These are phyloP conservation scores for Cyprinodon brontotheroides DNA, from an alignment of 2,113 vertebrate genomes.

Conservation along the genomic window DNA sequence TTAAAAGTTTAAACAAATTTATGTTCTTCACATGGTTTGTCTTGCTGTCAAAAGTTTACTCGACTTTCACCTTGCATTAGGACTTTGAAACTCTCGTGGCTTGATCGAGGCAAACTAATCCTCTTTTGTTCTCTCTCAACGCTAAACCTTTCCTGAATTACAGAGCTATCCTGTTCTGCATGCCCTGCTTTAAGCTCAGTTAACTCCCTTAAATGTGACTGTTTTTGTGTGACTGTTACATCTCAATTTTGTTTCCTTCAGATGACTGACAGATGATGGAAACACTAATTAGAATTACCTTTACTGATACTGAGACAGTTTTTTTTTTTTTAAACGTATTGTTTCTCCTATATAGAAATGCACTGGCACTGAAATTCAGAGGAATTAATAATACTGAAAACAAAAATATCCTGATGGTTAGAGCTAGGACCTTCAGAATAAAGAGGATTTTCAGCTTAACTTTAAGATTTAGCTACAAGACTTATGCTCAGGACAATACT, in stretches of 20 bases:
- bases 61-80: slow-evolving; percentile 25
- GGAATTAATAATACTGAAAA: slow-evolving; percentile 77
- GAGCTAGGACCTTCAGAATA: slow-evolving; percentile 73
- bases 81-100: slow-evolving; percentile 36
- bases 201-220: slow-evolving; percentile 39
- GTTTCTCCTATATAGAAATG: background rate
- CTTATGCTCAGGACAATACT: slow-evolving; percentile 77
- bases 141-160: slow-evolving; percentile 64
- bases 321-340: background rate
- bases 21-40: background rate
- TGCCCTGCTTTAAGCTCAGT: slow-evolving; percentile 59
- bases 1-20: background rate
- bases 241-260: slow-evolving; percentile 25
- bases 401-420: slow-evolving; percentile 82
- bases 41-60: slow-evolving; percentile 34
- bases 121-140: slow-evolving; percentile 37
- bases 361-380: slow-evolving; percentile 63
- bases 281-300: slow-evolving; percentile 60
- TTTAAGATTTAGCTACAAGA: slow-evolving; percentile 83
- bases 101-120: slow-evolving; percentile 54
- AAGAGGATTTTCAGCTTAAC: slow-evolving; percentile 86
- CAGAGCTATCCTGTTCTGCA: slow-evolving; percentile 52
- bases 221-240: background rate
- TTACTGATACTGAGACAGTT: slow-evolving; percentile 25
- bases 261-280: slow-evolving; percentile 37